phyloP scores from a whole-genome alignment of 2,113 vertebrate genomes.

The Oenanthe oenanthe region DNA sequence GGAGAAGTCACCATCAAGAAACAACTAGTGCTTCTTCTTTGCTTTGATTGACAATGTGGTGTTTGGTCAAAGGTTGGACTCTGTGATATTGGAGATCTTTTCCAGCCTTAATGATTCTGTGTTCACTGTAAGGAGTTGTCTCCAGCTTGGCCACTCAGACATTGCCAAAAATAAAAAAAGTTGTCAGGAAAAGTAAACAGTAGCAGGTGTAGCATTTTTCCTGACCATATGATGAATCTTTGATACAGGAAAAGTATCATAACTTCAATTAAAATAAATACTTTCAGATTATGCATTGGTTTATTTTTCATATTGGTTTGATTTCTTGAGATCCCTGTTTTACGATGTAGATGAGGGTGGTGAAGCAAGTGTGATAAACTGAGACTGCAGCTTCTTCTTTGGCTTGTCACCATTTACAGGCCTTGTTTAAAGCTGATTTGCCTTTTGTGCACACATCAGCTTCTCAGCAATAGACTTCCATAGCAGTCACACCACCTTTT shows the following conservation, averaged over 20 bases:
- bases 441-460: not conserved
- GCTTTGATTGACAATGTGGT: not conserved
- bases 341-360: not conserved
- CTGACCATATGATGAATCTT: not conserved
- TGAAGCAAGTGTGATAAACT: not conserved
- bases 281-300: not conserved
- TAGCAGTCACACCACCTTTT: not conserved
- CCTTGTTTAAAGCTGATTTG: not conserved
- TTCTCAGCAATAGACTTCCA: not conserved
- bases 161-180: not conserved
- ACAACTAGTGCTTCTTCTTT: not conserved
- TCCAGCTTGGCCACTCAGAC: not conserved
- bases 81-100: accelerated
- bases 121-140: not conserved
- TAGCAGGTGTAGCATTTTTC: not conserved
- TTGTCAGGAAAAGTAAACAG: not conserved
- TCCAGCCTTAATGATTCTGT: not conserved
- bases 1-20: not conserved
- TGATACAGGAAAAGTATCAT: not conserved
- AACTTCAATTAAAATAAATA: not conserved
- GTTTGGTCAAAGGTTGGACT: not conserved
- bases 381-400: not conserved
- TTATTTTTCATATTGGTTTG: not conserved
- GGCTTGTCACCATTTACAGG: not conserved
- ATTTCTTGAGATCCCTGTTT: not conserved